A percentile compares a stretch with the other conserved stretches of the same genome.
Evolutionary conservation across 2,888 invertebrate species (phyloP).

Genomic region (Cataglyphis altisquamis): DNA sequence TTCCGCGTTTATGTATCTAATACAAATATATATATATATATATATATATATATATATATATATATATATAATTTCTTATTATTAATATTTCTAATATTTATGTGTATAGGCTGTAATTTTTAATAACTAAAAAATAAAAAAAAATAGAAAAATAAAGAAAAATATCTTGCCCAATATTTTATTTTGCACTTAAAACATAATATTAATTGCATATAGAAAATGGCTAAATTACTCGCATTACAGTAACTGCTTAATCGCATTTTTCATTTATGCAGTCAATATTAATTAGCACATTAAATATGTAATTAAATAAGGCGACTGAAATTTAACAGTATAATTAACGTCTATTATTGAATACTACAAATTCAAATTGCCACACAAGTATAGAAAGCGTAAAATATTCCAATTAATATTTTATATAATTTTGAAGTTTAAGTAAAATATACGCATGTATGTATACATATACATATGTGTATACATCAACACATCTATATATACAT

Average conservation of each 20-base stretch:
- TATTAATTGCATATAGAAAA: background rate
- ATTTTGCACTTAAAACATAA: background rate
- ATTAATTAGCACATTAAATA: constrained; percentile 53
- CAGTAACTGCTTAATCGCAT: background rate
- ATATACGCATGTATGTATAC: background rate
- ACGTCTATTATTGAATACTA: background rate
- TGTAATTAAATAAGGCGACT: constrained; percentile 59
- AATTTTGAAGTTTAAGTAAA: background rate
- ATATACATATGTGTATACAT: background rate
- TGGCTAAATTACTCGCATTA: background rate
- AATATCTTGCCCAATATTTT: background rate
- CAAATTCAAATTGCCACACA: background rate
- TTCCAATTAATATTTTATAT: background rate
- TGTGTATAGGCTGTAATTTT: background rate
- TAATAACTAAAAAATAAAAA: background rate
- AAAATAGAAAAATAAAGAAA: no score
- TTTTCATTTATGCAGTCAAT: background rate
- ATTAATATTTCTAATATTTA: constrained; percentile 16
- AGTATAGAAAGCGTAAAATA: background rate
- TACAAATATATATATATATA: background rate
- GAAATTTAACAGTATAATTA: constrained; percentile 51
- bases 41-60: background rate
- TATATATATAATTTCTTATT: background rate
- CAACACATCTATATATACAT: background rate
- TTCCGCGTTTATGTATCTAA: background rate